Evolutionary conservation across 2,888 invertebrate genomes (phyloP).

Genomic region (Schrankia costaestrigalis): DNA sequence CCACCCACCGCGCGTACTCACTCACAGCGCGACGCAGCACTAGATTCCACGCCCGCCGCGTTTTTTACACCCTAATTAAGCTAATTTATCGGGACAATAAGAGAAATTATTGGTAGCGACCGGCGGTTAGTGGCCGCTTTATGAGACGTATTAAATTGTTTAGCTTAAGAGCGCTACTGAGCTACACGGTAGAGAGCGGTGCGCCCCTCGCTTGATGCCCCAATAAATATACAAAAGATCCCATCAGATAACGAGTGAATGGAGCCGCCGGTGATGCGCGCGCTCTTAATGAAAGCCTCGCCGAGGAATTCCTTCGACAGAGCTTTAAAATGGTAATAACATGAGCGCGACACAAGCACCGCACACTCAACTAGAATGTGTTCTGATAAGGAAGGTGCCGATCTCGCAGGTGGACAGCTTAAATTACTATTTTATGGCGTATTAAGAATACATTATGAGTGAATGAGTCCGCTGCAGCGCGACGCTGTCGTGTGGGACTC

Average conservation of each 20-base stretch:
- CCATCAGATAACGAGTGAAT: conserved; percentile 57
- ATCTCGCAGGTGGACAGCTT: conserved; percentile 50
- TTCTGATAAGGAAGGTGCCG: conserved; percentile 52
- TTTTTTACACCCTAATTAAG: conserved; percentile 79
- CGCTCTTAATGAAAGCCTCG: conserved; percentile 49
- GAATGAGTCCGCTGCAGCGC: conserved; percentile 36
- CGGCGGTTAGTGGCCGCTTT: conserved; percentile 61
- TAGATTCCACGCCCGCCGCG: conserved; percentile 67
- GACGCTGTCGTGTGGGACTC: conserved; percentile 3
- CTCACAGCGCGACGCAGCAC: conserved; percentile 31
- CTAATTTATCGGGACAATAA: conserved; percentile 79
- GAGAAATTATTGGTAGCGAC: conserved; percentile 65
- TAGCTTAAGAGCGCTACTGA: conserved; percentile 70
- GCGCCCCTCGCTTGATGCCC: conserved; percentile 49
- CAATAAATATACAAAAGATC: conserved; percentile 71
- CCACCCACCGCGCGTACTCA: conserved; percentile 62
- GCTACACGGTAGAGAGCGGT: conserved; percentile 52
- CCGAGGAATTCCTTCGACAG: conserved; percentile 49
- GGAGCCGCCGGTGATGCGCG: conserved; percentile 32
- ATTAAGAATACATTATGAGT: conserved; percentile 38
- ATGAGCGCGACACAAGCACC: conserved; percentile 32
- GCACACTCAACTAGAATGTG: conserved; percentile 44
- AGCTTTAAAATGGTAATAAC: conserved; percentile 55
- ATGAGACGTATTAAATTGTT: conserved; percentile 71
- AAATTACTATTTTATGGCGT: conserved; percentile 54